A percentile compares a stretch with the other conserved stretches of the same genome.
phyloP scores from a whole-genome alignment of 2,888 invertebrate species.

The Lutraria lutraria region DNA sequence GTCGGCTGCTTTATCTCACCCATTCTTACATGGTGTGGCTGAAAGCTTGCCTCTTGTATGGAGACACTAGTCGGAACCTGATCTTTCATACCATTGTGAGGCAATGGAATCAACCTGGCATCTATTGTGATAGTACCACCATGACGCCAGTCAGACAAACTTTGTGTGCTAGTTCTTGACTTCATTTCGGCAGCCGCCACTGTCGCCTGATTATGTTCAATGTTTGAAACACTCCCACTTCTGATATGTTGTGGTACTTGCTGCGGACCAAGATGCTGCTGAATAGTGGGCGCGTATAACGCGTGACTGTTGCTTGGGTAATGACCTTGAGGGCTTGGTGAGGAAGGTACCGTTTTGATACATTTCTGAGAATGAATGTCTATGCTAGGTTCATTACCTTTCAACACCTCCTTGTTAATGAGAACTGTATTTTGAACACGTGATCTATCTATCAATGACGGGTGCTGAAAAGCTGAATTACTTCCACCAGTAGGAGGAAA shows the following conservation, averaged over 20 bases:
- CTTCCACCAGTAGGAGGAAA: conserved; percentile 70
- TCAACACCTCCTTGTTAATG: conserved; percentile 78
- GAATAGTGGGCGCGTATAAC: conserved; percentile 70
- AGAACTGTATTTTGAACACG: conserved; percentile 64
- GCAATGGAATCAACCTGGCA: conserved; percentile 63
- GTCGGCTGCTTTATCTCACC: conserved; percentile 54
- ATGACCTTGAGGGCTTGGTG: conserved; percentile 54
- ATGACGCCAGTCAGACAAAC: conserved; percentile 62
- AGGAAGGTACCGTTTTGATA: conserved; percentile 60
- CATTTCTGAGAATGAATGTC: conserved; percentile 79
- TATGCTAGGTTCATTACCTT: conserved; percentile 83
- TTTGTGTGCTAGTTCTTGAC: conserved; percentile 59
- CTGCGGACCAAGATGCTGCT: conserved; percentile 73
- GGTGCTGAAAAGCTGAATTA: conserved; percentile 77
- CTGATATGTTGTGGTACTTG: conserved; percentile 46
- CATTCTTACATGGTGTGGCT: conserved; percentile 22
- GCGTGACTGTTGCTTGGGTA: conserved; percentile 27
- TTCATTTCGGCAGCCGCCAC: conserved; percentile 51
- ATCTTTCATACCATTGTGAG: conserved; percentile 68
- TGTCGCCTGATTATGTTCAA: conserved; percentile 38
- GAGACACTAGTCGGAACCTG: conserved; percentile 13
- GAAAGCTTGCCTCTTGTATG: conserved; percentile 11
- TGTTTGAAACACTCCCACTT: conserved; percentile 61
- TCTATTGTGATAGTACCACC: conserved; percentile 63
- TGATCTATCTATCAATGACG: conserved; percentile 60